Evolutionary conservation across 2,797 vertebrate species (phyloP).

Genomic region (Nannoperca australis): DNA sequence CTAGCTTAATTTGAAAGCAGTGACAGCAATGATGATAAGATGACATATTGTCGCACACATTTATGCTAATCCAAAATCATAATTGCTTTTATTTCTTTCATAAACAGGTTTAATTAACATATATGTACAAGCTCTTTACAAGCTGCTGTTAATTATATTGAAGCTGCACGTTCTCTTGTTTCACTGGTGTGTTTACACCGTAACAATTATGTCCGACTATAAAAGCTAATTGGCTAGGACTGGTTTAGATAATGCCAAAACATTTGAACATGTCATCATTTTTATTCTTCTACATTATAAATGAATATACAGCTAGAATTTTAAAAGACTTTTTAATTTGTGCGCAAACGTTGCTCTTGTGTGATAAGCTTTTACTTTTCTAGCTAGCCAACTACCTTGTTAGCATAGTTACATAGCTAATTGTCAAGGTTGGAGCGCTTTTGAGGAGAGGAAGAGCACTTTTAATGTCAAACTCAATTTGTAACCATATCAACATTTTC

Average conservation of each 20-base stretch:
- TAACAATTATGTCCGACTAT: not conserved
- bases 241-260: not conserved
- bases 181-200: not conserved
- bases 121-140: not conserved
- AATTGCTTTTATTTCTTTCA: slow-evolving; percentile 15
- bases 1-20: slow-evolving; percentile 22
- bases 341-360: not conserved
- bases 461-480: not conserved
- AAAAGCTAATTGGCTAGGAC: not conserved
- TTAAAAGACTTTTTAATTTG: not conserved
- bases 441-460: not conserved
- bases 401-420: not conserved
- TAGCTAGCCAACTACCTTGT: not conserved
- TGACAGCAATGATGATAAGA: slow-evolving; percentile 17
- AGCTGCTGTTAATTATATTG: not conserved
- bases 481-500: not conserved
- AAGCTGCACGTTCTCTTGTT: not conserved
- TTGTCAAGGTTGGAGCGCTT: not conserved
- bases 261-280: no score
- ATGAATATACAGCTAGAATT: not conserved
- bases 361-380: not conserved
- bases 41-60: slow-evolving; percentile 19
- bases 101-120: slow-evolving; percentile 16
- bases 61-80: slow-evolving; percentile 14
- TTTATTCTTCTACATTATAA: not conserved